These are phyloP conservation scores for Palloptera scutellata DNA, from an alignment of 2,888 invertebrate genomes.

Conservation along the genomic window DNA sequence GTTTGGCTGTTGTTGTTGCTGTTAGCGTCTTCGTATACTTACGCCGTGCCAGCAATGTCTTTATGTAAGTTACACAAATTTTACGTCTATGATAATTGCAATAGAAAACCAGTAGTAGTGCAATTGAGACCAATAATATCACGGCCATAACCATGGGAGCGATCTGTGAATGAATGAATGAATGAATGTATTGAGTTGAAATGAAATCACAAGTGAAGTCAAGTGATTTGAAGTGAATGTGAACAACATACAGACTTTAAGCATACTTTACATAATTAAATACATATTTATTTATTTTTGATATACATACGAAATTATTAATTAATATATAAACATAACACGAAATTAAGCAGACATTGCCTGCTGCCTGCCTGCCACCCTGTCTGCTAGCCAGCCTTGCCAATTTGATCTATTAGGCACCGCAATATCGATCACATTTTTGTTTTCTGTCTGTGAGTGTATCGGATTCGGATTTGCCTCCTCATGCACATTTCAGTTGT, in stretches of 20 bases:
- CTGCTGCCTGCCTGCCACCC: background rate
- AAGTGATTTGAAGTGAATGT: constrained; percentile 7
- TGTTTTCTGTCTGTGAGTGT: background rate
- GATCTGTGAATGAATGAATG: constrained; percentile 15
- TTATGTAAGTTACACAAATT: constrained; percentile 49
- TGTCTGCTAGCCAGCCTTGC: background rate
- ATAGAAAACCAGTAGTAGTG: constrained; percentile 57
- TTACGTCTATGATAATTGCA: constrained; percentile 56
- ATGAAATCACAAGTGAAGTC: too few species aligned
- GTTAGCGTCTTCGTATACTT: background rate
- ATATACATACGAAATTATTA: background rate
- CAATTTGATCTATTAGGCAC: too few species aligned
- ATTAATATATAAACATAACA: too few species aligned
- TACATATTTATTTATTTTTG: background rate
- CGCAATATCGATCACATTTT: background rate
- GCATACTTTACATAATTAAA: background rate
- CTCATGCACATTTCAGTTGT: too few species aligned
- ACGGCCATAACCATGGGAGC: constrained; percentile 60
- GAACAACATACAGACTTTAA: constrained; percentile 17
- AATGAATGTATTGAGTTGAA: background rate
- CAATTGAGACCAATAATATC: constrained; percentile 57
- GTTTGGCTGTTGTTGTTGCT: constrained; percentile 8
- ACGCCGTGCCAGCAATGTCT: constrained; percentile 46
- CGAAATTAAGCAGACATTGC: background rate
- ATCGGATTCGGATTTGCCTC: background rate